Base-by-base conservation (phyloP, 2,113 vertebrate genomes). In the Zapus hudsonius region DNA sequence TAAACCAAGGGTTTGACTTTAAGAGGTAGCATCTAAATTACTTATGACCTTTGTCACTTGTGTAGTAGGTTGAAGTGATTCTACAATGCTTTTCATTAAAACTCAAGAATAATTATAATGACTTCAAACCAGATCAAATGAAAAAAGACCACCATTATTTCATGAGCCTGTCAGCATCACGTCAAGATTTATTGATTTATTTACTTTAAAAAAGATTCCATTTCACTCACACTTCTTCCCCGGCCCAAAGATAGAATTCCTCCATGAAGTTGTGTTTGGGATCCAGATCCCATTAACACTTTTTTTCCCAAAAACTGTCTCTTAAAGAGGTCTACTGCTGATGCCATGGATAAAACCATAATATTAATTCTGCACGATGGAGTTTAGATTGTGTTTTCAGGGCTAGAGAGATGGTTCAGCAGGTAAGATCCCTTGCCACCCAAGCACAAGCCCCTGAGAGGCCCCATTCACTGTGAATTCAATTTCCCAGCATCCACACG, bases 1-100 rank as follows among this genome's bases (percentile, higher is more conserved):
- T 86, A 88, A 87, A 76, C 19, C 87, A 52, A 70, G 61, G 23
- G 23, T 84, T 73, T 42, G 75, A 70, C 73, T 74, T 82, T 80
- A 52, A 88, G 38, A 92, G 33, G 20, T 40, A n/a, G 29, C 76
- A 82, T 81, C 61, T 91, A 42, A 44, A 90, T 69, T 67, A 27
- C 44, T 63, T 67, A 20, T 20, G 20, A 9, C 66, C 29, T 75
- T 36, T 84, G 23, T 90, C 25, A 13, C n/a, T 64, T 76, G 73
- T 82, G 72, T 55, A 8, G 23, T 89, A 44, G 63, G 42, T 7
- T 31, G 19, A 93, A 73, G 83, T 0, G 2, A 81, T 70, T 83
- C 82, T 69, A 59, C 61, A 78, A 81, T 17, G 20, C 2, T 76
- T 95, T 88, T 40, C 36, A 52, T 44, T 2, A 69, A 81, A 83